Conservation (phyloP, 2,888 invertebrate species). For the Nezara viridula region DNA sequence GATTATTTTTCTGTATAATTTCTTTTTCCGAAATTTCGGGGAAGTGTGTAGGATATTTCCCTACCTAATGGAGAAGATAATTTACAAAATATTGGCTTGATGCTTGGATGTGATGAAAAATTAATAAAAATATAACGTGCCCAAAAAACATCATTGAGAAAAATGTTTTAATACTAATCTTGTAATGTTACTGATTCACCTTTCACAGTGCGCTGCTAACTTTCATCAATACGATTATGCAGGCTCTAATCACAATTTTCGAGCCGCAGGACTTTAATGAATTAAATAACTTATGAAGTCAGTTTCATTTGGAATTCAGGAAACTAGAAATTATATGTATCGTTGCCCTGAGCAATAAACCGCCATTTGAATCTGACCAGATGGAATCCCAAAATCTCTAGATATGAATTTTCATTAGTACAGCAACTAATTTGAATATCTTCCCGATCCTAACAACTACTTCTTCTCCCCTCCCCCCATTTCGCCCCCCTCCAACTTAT, state of each 20-base stretch:
- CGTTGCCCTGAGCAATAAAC: background rate
- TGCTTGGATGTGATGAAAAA: too few relatives aligned
- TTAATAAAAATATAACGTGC: too few relatives aligned
- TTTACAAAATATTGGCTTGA: too few relatives aligned
- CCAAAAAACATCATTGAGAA: too few relatives aligned
- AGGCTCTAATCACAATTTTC: background rate
- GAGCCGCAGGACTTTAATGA: background rate
- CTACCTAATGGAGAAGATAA: too few relatives aligned
- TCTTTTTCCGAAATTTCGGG: too few relatives aligned
- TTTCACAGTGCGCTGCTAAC: too few relatives aligned
- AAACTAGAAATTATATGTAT: conserved; percentile 8
- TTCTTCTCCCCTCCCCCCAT: background rate
- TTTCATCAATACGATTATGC: too few relatives aligned
- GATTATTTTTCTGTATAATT: too few relatives aligned
- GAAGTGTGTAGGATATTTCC: too few relatives aligned
- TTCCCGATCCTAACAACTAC: background rate
- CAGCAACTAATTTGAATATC: conserved; percentile 33
- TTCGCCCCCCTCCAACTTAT: background rate
- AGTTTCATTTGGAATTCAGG: background rate
- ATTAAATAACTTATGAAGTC: background rate
- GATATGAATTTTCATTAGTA: conserved; percentile 35
- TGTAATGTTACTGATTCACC: too few relatives aligned
- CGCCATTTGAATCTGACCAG: conserved; percentile 20
- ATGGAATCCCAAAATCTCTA: background rate
- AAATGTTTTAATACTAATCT: too few relatives aligned